phyloP scores from a whole-genome alignment of 35 echinoderm and acorn worm genomes.

The Patiria miniata region DNA sequence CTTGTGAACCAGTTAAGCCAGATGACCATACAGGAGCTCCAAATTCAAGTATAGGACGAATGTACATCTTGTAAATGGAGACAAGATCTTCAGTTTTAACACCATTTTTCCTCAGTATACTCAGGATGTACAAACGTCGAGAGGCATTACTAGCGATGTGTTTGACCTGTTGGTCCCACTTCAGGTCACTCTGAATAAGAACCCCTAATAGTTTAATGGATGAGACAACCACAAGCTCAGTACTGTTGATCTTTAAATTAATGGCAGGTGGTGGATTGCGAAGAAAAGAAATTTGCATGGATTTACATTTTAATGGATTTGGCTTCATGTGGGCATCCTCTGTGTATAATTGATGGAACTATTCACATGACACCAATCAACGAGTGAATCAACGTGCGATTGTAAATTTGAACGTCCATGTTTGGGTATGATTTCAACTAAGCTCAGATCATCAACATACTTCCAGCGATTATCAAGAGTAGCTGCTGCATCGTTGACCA shows the following conservation, averaged over 20 bases:
- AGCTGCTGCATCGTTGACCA: background rate
- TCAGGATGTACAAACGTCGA: too few species aligned
- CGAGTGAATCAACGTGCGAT: background rate
- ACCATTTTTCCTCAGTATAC: too few species aligned
- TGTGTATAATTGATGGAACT: too few species aligned
- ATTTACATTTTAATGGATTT: background rate
- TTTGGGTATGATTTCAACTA: background rate
- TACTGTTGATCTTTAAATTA: background rate
- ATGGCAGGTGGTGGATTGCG: background rate
- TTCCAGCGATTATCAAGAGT: background rate
- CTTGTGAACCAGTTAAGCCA: too few species aligned
- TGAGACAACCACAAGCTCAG: background rate
- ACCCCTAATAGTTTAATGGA: background rate
- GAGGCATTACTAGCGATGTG: too few species aligned
- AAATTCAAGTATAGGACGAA: too few species aligned
- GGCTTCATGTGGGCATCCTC: background rate
- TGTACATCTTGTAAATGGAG: too few species aligned
- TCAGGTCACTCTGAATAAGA: background rate
- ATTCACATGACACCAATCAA: background rate
- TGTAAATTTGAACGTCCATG: background rate
- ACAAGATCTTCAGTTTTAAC: too few species aligned
- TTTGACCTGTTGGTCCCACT: too few species aligned
- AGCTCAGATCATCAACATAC: conserved; percentile 6
- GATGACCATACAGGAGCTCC: too few species aligned
- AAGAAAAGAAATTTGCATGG: background rate